phyloP scores from a whole-genome alignment of 2,888 invertebrate species.

The Epistrophe eligans region DNA sequence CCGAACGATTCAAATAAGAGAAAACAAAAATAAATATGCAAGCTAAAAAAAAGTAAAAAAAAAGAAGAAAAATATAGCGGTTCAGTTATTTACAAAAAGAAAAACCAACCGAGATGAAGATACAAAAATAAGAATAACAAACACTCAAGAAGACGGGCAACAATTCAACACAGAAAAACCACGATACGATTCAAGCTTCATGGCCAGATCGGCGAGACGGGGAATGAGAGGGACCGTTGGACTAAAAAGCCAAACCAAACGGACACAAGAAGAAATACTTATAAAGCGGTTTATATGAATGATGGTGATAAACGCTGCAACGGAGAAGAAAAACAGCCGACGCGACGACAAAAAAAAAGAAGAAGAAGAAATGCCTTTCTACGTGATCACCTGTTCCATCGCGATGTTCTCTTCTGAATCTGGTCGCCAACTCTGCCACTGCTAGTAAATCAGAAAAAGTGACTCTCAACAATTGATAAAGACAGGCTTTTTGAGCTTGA shows the following conservation, averaged over 20 bases:
- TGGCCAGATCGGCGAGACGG: not conserved
- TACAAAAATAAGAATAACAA: constrained; percentile 72
- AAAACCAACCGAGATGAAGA: constrained; percentile 63
- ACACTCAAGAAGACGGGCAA: constrained; percentile 70
- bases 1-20: constrained; percentile 71
- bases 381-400: constrained; percentile 74
- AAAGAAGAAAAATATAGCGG: constrained; percentile 73
- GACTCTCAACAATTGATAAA: constrained; percentile 19
- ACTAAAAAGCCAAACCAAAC: constrained; percentile 75
- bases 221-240: constrained; percentile 34
- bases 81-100: constrained; percentile 75
- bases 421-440: constrained; percentile 35
- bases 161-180: constrained; percentile 65
- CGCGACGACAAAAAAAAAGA: constrained; percentile 40
- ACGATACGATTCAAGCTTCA: not conserved
- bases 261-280: constrained; percentile 75
- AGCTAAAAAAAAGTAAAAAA: constrained; percentile 45
- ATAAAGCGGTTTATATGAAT: constrained; percentile 75
- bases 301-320: constrained; percentile 72
- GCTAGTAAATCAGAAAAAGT: constrained; percentile 39
- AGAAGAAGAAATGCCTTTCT: constrained; percentile 74
- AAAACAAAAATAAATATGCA: constrained; percentile 74
- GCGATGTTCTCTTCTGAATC: constrained; percentile 54
- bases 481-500: constrained; percentile 15
- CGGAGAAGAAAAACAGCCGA: constrained; percentile 64